phyloP scores from a whole-genome alignment of 37 sponge, comb jelly and placozoan species.

The Bolinopsis microptera region DNA sequence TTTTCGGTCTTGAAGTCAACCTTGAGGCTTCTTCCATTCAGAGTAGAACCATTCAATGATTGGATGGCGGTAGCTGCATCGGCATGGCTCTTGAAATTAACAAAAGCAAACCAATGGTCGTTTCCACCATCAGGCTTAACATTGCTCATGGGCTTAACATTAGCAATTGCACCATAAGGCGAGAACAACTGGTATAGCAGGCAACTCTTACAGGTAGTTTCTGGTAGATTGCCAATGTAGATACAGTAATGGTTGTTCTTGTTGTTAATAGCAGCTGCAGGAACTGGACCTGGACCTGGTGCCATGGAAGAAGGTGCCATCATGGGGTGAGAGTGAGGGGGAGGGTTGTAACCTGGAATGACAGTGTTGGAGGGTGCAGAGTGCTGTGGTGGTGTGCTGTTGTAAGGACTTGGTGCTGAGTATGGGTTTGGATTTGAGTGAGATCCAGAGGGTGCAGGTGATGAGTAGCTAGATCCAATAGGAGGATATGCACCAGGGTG shows the following conservation, averaged over 20 bases:
- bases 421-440: background rate
- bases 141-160: slow-evolving; percentile 73
- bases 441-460: background rate
- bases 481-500: slow-evolving; percentile 47
- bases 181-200: slow-evolving; percentile 86
- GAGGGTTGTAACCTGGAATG: slow-evolving; percentile 19
- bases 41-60: slow-evolving; percentile 71
- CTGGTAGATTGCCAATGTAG: slow-evolving; percentile 59
- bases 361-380: background rate
- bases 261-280: background rate
- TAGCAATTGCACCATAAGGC: slow-evolving; percentile 86
- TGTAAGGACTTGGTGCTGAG: background rate
- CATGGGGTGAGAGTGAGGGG: slow-evolving; percentile 6
- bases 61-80: slow-evolving; percentile 79
- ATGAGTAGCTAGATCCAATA: background rate
- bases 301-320: background rate
- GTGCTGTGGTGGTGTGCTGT: background rate
- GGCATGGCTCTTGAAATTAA: slow-evolving; percentile 87
- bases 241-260: background rate
- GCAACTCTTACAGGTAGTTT: slow-evolving; percentile 59
- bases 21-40: slow-evolving; percentile 83
- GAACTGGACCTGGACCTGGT: background rate
- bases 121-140: slow-evolving; percentile 72
- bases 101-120: slow-evolving; percentile 86
- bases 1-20: slow-evolving; percentile 80